Evolutionary conservation across 2,113 vertebrate species (phyloP), one percentile per base, ranked within the genome.

Genomic region (Gallinago media): DNA sequence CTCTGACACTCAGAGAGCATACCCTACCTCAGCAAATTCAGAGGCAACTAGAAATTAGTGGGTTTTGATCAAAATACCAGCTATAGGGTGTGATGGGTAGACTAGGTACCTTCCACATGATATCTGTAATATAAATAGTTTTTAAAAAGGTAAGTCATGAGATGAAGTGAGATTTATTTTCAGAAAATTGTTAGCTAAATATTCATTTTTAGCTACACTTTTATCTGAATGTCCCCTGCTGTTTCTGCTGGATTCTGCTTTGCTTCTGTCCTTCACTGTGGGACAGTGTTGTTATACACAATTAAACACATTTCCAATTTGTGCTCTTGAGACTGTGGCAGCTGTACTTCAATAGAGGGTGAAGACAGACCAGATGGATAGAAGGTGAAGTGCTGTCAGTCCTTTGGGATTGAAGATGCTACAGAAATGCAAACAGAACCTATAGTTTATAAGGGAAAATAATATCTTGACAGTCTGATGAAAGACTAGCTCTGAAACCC

Each of bases 251-350:
- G 26, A 75, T 94, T 94, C 40, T 81, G 46, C 65, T 86, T 93
- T 92, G 44, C 34, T 92, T 88, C 94, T 91, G 72, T 87, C 94
- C 91, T 88, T 94, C 88, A 85, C 47, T 68, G 18, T 2, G 3
- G 65, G 76, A 71, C 73, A 78, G 56, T n/a, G 36, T 40, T 88
- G 88, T 90, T 94, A 94, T 92, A 94, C 56, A 81, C 85, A 96
- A 90, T 97, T 96, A 93, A 96, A 91, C 83, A 92, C 70, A 68
- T 67, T 94, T 71, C 31, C 80, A 84, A 52, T 94, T 95, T 92
- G 88, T 86, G 73, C 95, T 95, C 70, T 88, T 92, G 95, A 91
- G 90, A 88, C 73, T 91, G 52, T 91, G 88, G 92, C 85, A 94
- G 73, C 76, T 95, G 72, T 56, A 94, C 68, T 75, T 95, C 95